Evolutionary conservation across 2,113 vertebrate species (phyloP).

Genomic region (Rhea americana): DNA sequence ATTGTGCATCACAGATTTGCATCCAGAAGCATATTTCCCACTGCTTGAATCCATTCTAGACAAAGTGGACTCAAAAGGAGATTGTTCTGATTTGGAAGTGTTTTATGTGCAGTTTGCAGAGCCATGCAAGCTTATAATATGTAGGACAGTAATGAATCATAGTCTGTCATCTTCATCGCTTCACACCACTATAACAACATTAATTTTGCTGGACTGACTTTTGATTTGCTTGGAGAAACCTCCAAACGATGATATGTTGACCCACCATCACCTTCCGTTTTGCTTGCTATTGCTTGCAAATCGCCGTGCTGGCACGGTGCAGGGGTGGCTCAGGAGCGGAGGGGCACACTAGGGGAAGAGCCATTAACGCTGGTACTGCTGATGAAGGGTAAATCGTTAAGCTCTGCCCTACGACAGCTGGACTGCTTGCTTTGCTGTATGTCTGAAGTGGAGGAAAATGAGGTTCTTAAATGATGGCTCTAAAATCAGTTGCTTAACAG

Average conservation of each 20-base stretch:
- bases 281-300: background rate
- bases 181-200: background rate
- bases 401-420: rapidly evolving
- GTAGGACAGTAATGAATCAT: background rate
- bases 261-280: background rate
- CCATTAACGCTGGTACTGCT: background rate
- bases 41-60: background rate
- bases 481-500: background rate
- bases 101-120: background rate
- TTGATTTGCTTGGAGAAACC: conserved; percentile 30
- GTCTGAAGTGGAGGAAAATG: background rate
- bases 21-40: background rate
- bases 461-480: background rate
- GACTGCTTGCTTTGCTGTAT: background rate
- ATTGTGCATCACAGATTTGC: background rate
- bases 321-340: background rate
- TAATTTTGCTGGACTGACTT: conserved; percentile 6
- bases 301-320: background rate
- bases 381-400: background rate
- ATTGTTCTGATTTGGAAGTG: background rate
- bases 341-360: background rate
- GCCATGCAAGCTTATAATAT: background rate
- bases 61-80: background rate
- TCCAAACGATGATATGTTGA: background rate
- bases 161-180: background rate